Evolutionary conservation across 1,140 invertebrate genomes (phyloP), one percentile per base, ranked within the genome.

Genomic region (Drosophila serrata): DNA sequence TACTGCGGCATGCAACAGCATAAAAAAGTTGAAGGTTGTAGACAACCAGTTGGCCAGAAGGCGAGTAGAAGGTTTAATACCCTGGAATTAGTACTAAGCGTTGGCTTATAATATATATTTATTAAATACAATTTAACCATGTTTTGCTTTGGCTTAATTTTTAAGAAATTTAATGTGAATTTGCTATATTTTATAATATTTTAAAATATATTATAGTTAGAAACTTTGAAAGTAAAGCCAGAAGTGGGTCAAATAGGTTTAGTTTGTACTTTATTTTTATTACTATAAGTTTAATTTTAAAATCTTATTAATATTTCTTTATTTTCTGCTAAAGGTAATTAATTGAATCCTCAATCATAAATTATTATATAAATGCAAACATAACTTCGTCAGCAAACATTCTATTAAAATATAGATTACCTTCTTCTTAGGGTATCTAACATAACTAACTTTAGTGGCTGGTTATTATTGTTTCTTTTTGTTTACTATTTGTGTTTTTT

Each of bases 1-100:
- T 42, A 27, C 69, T 90, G 80, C 68, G 69, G 59, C 81, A 75
- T 84, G 78, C 72, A 81, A 81, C 72, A 77, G 73, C 37, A 69
- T 58, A 80, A 88, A 88, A 88, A 74, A 75, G 68, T 57, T 46
- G 27, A 59, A 81, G 51, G 63, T 53, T 46, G 29, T 57, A 77
- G 43, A 59, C 63, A 48, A 75, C 75, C 24, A 15, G 42, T n/a
- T 33, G 6, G 11, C n/a, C 37, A 33, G 5, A 8, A 33, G n/a
- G 9, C 1, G 11, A n/a, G 12, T 31, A 6, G 6, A 27, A 17
- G 15, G n/a, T 2, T 17, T 6, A 9, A 29, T 67, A 35, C 45
- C 22, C 62, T 69, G 5, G 3, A 12, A 19, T 53, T 15, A 8
- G 6, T 4, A 31, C 1, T 31, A 13, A 7, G 7, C 12, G 15